Base-by-base conservation (phyloP, 1,140 invertebrate genomes). In the Gonatopus flavifemur region DNA sequence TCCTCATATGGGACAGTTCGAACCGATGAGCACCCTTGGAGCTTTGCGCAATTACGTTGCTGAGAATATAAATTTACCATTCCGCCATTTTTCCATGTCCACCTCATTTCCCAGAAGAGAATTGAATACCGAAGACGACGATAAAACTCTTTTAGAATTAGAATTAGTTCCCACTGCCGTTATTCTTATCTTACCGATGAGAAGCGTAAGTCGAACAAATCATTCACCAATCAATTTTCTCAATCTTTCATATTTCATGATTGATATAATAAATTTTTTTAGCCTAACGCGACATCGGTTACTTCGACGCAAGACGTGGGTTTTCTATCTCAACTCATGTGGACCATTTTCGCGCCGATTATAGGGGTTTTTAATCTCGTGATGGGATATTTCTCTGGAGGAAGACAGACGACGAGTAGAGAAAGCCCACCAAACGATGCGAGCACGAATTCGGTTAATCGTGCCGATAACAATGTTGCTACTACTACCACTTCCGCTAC, bases 21-120 rank as follows among this genome's bases (percentile, higher is more conserved):
- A 81, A 16, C 77, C 84, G 3, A 72, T 76, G 30, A 78, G 77
- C 6, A 82, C 82, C 1, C 64, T 90, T 2, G 70, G 67, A 1
- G 70, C 79, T 32, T 80, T 89, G 13, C 74, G 82, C 31, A 47
- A 74, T 15, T 87, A 86, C 57, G 81, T 89, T 8, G 62, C 74
- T 7, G 67, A 83, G 31, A 82, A 84, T 37, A 68, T 83, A 35
- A 66, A 77, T 44, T 55, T 81, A 49, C 67, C 75, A 4, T 82
- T 81, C 37, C 78, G 73, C 22, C 75, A 82, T 32, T 90, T 89
- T 64, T 81, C 82, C 1, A 76, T 94, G 47, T 89, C 87, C 36
- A 88, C 88, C 20, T 87, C 87, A 28, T 94, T 91, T 72, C 92
- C 92, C 1, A 81, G 88, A 21, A 80, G 85, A 35, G 85, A 90